Conservation (phyloP, 2,888 invertebrate species). For the Teinopalpus imperialis region DNA sequence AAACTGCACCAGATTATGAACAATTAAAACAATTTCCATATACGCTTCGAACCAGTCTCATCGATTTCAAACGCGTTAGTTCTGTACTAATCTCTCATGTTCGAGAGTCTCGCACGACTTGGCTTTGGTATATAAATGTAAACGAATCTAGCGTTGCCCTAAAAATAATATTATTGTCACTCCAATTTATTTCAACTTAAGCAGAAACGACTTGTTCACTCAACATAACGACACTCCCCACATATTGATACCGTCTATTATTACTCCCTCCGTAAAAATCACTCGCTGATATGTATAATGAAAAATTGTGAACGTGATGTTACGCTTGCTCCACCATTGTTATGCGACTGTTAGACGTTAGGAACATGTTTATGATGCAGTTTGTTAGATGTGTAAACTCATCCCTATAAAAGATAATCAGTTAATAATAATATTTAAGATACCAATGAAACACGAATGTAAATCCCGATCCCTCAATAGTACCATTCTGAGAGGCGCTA, state of each 20-base stretch:
- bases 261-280: background rate
- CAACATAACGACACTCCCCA: background rate
- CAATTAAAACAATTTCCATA: too few relatives aligned
- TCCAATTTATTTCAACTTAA: constrained; percentile 6
- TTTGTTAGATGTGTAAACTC: background rate
- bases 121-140: constrained; percentile 3
- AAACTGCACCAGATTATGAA: too few relatives aligned
- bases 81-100: background rate
- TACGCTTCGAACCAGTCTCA: background rate
- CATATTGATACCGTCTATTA: background rate
- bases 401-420: background rate
- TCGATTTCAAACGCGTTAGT: background rate
- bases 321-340: constrained; percentile 19
- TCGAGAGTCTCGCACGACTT: background rate
- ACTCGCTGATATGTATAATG: constrained; percentile 24
- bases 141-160: constrained; percentile 22
- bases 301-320: constrained; percentile 13
- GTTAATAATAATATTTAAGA: background rate
- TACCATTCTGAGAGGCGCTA: background rate
- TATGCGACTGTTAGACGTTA: background rate
- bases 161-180: constrained; percentile 27
- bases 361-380: background rate
- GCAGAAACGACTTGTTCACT: background rate
- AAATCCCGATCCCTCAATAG: background rate
- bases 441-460: background rate